Conservation (phyloP, 2,797 vertebrate species). For the Anas georgica region DNA sequence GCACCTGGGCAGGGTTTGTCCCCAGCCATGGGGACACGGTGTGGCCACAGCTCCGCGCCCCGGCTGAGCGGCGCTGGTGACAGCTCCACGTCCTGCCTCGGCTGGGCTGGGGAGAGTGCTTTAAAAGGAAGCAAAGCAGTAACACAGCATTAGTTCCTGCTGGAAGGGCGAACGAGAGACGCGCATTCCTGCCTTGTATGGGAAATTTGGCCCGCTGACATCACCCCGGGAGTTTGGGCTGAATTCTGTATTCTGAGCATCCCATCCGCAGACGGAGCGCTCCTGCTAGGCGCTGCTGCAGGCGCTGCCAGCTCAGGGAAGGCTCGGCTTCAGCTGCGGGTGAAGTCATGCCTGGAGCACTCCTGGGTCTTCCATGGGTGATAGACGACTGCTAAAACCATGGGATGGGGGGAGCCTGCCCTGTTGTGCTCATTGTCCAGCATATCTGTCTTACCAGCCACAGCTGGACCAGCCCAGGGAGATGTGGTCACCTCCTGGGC, state of each 20-base stretch:
- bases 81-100: neutral
- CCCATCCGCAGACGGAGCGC: neutral
- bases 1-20: neutral
- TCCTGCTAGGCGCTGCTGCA: neutral
- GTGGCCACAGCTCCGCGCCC: neutral
- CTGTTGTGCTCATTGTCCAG: accelerated
- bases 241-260: neutral
- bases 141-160: neutral
- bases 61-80: neutral
- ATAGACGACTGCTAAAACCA: accelerated
- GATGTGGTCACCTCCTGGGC: neutral
- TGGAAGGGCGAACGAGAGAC: neutral
- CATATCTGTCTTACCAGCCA: neutral
- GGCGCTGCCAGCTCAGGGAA: accelerated
- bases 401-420: neutral
- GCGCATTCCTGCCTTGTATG: constrained; percentile 46
- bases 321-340: neutral
- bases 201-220: constrained; percentile 39
- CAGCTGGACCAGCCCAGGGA: neutral
- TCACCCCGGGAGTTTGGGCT: constrained; percentile 33
- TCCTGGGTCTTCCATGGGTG: neutral
- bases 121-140: constrained; percentile 62
- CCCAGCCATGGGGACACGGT: neutral
- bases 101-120: constrained; percentile 14
- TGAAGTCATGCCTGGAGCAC: neutral